Evolutionary conservation across 1,140 invertebrate genomes (phyloP), one percentile per base, ranked within the genome.

Genomic region (Notospermus geniculatus): DNA sequence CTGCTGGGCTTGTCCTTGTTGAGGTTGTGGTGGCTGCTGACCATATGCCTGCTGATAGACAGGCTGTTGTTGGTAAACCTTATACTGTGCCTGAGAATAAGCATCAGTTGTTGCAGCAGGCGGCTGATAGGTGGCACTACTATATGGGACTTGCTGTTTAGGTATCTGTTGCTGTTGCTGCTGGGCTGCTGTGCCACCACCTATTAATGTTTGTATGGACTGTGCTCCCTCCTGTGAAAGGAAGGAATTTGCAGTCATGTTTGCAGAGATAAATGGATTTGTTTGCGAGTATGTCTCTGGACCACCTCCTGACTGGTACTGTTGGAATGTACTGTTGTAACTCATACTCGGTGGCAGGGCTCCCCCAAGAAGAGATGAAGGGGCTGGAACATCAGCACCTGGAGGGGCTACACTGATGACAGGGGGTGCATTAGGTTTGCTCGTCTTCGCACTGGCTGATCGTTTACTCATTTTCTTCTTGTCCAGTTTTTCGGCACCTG

Each of bases 191-290:
- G 23, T 22, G 19, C 27, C 54, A 2, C 69, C 69, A 36, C 63
- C 63, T 29, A 77, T 69, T 19, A 78, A 63, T 1, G 69, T 70
- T 63, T 76, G 72, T 25, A 78, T 72, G 29, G 65, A 68, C 64
- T 78, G 76, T 11, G 67, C 65, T 2, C 76, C 76, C 57, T 78
- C 76, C 53, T 71, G 69, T 1, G 72, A 73, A 74, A 78, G 71
- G 65, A 78, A 78, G 1, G 76, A 78, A 2, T 73, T 69, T 2
- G 72, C 61, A 50, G 72, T 77, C 72, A 76, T 76, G 32, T 66
- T 61, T 4, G 70, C 60, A 5, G 73, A 68, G 7, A 78, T 66
- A 54, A 77, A 78, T 5, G 76, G 76, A 60, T 78, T 77, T 58
- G 30, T 7, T 28, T 15, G 45, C 2, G 56, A 36, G 19, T 22